Percentiles rank a stretch among this genome's conserved stretches.
Conservation (phyloP, 2,888 invertebrate species). For the Synergus gifuensis region DNA sequence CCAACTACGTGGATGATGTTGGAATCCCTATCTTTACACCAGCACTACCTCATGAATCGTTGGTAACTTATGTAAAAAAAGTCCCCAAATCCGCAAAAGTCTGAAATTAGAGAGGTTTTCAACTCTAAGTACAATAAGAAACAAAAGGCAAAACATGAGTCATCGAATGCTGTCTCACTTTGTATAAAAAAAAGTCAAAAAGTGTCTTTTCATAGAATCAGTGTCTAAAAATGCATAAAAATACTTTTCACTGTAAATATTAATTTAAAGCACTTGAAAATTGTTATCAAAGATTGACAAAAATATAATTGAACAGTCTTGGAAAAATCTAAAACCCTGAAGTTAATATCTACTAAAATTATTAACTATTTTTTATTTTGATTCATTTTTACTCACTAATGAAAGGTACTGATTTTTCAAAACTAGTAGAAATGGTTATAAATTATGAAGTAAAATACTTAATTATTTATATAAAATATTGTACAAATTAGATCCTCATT, state of each 20-base stretch:
- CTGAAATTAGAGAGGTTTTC: background rate
- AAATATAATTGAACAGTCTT: too few relatives aligned
- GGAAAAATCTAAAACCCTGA: too few relatives aligned
- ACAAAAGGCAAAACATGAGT: background rate
- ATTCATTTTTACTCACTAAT: too few relatives aligned
- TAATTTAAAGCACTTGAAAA: too few relatives aligned
- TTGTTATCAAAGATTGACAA: too few relatives aligned
- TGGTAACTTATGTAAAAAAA: slow-evolving; percentile 81
- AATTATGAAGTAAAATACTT: background rate
- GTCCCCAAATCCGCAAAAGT: slow-evolving; percentile 59
- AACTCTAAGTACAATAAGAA: background rate
- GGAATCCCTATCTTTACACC: slow-evolving; percentile 83
- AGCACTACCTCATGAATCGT: slow-evolving; percentile 82
- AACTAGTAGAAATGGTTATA: background rate
- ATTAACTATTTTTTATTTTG: too few relatives aligned
- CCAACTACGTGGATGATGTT: slow-evolving; percentile 83
- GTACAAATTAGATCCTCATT: background rate
- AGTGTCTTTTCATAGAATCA: background rate
- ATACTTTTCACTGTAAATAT: too few relatives aligned
- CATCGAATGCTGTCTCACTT: background rate
- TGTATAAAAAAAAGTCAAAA: background rate
- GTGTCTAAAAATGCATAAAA: too few relatives aligned
- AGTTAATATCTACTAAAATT: too few relatives aligned
- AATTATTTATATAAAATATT: slow-evolving; percentile 2
- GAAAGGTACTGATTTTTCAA: too few relatives aligned